phyloP scores from a whole-genome alignment of 2,797 vertebrate genomes.

The Pipistrellus pipistrellus region DNA sequence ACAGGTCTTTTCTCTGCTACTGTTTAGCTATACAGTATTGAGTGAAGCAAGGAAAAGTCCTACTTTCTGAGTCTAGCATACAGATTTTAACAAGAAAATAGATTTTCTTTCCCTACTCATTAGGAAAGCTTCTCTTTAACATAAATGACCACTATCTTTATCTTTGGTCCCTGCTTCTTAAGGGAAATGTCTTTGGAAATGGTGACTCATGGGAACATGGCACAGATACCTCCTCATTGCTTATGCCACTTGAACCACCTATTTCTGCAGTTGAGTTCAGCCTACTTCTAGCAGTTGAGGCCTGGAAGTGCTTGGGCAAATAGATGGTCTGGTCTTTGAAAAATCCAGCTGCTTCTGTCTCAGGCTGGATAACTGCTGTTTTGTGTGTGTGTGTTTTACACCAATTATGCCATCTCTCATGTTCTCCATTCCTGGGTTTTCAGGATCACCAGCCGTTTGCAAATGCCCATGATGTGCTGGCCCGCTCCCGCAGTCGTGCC shows the following conservation, averaged over 20 bases:
- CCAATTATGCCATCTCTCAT: not conserved
- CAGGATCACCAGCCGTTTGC: slow-evolving; percentile 99
- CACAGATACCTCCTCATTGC: not conserved
- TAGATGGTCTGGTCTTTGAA: not conserved
- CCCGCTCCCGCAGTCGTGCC: slow-evolving; percentile 95
- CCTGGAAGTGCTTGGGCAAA: not conserved
- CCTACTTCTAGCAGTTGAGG: not conserved
- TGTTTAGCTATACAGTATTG: not conserved
- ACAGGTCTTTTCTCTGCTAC: slow-evolving; percentile 14
- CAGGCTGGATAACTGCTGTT: not conserved
- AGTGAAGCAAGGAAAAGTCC: slow-evolving; percentile 2
- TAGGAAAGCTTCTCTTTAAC: slow-evolving; percentile 33
- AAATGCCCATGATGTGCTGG: slow-evolving; percentile 96
- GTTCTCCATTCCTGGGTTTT: slow-evolving; percentile 73
- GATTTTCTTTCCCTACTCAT: slow-evolving; percentile 7
- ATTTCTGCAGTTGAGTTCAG: not conserved
- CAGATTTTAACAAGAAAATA: slow-evolving; percentile 33
- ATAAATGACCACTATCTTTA: not conserved
- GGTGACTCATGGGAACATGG: not conserved
- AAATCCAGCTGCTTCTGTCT: not conserved
- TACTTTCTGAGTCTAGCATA: not conserved
- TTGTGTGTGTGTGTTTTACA: not conserved
- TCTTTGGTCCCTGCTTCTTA: slow-evolving; percentile 52
- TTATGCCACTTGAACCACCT: slow-evolving; percentile 1
- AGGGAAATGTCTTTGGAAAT: slow-evolving; percentile 35